phyloP scores from a whole-genome alignment of 2,113 vertebrate genomes.

The Cyphomyrus discorhynchus region DNA sequence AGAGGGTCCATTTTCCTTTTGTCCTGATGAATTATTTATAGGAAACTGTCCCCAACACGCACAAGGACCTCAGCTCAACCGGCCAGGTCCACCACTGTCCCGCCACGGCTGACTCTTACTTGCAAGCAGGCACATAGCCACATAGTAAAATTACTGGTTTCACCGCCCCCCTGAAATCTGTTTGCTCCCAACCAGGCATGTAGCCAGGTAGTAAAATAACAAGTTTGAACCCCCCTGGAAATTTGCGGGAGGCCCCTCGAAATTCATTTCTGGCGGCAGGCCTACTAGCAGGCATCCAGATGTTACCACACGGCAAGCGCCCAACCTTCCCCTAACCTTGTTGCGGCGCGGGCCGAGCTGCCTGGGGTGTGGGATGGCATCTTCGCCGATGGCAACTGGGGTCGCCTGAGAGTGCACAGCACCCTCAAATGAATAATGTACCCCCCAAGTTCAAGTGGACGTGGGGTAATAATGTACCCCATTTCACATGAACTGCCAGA shows the following conservation, averaged over 20 bases:
- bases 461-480: no score
- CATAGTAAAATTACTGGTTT: neutral
- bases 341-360: neutral
- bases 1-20: constrained; percentile 14
- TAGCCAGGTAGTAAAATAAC: neutral
- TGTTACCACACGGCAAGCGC: neutral
- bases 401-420: neutral
- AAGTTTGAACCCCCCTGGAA: neutral
- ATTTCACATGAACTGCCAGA: no score
- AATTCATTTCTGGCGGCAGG: neutral
- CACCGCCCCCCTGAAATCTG: neutral
- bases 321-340: neutral
- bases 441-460: neutral
- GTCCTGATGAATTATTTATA: constrained; percentile 19
- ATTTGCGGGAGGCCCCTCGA: neutral
- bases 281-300: neutral
- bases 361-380: neutral
- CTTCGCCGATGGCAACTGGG: neutral
- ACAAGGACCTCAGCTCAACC: neutral
- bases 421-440: neutral
- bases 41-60: neutral
- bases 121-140: neutral
- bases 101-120: neutral
- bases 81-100: neutral
- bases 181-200: neutral